Percentiles rank a stretch among this genome's conserved stretches.
Conservation (phyloP, 2,797 vertebrate species). For the Yasuhikotakia modesta region DNA sequence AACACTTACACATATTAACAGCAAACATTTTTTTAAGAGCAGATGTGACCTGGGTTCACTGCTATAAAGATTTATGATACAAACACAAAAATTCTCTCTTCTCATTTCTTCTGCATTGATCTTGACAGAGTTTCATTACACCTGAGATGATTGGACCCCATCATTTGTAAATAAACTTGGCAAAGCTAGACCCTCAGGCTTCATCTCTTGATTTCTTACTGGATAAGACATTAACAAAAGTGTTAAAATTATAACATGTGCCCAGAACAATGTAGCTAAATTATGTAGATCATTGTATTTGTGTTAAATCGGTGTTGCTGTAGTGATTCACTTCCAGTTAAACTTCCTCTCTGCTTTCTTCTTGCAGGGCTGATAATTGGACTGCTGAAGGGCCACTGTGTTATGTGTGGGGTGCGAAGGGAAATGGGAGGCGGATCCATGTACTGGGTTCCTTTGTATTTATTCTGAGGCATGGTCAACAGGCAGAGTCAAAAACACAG, state of each 20-base stretch:
- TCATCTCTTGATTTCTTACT: not conserved
- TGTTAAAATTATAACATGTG: not conserved
- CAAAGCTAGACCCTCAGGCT: not conserved
- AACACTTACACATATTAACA: too few species aligned
- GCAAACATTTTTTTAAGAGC: too few species aligned
- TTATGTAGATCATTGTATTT: not conserved
- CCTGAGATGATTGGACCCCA: not conserved
- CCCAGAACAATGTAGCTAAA: not conserved
- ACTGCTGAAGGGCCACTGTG: not conserved
- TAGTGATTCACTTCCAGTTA: not conserved
- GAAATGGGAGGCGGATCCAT: too few species aligned
- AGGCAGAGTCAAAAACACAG: too few species aligned
- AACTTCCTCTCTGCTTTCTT: not conserved
- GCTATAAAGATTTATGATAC: conserved; percentile 1
- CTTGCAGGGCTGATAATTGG: not conserved
- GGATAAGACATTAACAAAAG: too few species aligned
- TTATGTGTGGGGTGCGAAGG: too few species aligned
- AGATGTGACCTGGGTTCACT: not conserved
- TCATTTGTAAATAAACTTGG: not conserved
- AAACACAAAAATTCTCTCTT: not conserved
- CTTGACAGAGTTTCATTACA: not conserved
- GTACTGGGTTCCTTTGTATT: too few species aligned
- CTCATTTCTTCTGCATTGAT: conserved; percentile 21
- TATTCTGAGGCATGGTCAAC: too few species aligned
- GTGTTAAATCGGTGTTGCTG: not conserved